Conservation (phyloP, 1,140 invertebrate genomes). For the Nylanderia fulva region DNA sequence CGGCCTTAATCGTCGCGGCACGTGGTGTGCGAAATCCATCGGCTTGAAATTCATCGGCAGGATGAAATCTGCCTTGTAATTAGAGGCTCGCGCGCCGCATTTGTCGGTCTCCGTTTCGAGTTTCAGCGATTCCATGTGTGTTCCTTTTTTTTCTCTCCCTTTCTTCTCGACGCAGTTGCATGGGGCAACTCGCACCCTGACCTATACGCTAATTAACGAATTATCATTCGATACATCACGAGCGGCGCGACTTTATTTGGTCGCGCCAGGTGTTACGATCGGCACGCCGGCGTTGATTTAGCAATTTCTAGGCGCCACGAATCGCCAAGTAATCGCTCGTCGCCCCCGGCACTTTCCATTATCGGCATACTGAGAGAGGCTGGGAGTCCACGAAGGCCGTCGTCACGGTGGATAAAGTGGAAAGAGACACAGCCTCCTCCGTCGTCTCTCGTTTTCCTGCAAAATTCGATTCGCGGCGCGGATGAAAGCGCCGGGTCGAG, state of each 20-base stretch:
- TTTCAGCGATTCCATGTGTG: conserved; percentile 13
- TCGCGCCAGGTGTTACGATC: conserved; percentile 49
- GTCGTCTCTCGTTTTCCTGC: conserved; percentile 11
- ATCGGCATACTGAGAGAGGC: conserved; percentile 43
- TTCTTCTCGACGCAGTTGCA: conserved; percentile 9
- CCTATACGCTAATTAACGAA: conserved; percentile 68
- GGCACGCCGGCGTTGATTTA: conserved; percentile 60
- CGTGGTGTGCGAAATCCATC: conserved; percentile 28
- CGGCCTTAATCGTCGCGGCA: background rate
- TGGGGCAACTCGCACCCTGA: conserved; percentile 30
- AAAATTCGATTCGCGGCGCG: conserved; percentile 25
- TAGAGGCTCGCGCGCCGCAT: conserved; percentile 59
- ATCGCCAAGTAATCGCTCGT: conserved; percentile 1
- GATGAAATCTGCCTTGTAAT: conserved; percentile 67
- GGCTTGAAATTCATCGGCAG: conserved; percentile 18
- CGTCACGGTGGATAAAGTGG: conserved; percentile 42
- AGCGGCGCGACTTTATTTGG: conserved; percentile 49
- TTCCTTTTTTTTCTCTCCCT: conserved; percentile 6
- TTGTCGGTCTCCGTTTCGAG: conserved; percentile 59
- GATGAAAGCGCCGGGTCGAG: conserved; percentile 6
- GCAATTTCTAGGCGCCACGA: conserved; percentile 67
- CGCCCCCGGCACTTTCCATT: conserved; percentile 57
- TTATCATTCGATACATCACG: conserved; percentile 59
- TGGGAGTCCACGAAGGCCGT: conserved; percentile 32
- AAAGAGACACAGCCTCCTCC: conserved; percentile 35